These are phyloP conservation scores for Balaenoptera acutorostrata DNA, from an alignment of 2,113 vertebrate genomes.

Conservation along the genomic window DNA sequence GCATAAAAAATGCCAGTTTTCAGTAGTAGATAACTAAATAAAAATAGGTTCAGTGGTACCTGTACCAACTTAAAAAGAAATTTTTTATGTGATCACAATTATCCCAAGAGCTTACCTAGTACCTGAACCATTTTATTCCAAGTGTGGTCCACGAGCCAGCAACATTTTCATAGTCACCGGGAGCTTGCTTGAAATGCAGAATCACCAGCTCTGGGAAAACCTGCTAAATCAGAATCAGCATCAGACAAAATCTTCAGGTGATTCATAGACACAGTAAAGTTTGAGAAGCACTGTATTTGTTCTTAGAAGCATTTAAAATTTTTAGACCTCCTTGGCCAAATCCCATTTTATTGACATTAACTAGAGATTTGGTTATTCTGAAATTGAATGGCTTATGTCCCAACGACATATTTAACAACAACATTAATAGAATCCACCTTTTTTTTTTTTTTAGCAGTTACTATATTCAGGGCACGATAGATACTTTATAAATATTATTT, in stretches of 20 bases:
- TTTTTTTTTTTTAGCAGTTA: neutral
- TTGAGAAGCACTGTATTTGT: neutral
- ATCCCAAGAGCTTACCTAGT: neutral
- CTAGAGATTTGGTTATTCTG: neutral
- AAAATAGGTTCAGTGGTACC: neutral
- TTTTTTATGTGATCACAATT: neutral
- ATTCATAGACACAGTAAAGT: neutral
- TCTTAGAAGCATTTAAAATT: neutral
- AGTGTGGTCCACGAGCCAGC: neutral
- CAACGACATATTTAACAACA: neutral
- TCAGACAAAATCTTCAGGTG: neutral
- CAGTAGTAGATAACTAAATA: neutral
- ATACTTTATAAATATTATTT: neutral
- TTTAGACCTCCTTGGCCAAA: neutral
- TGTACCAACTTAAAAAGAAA: neutral
- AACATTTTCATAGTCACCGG: neutral
- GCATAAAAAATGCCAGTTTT: neutral
- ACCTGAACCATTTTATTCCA: neutral
- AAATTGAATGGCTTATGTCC: neutral
- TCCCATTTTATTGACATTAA: neutral
- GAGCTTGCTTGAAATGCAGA: neutral
- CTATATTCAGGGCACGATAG: neutral
- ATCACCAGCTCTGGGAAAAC: neutral
- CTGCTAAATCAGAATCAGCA: neutral
- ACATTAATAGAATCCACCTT: neutral